Conservation (phyloP, 2,797 vertebrate genomes). For the Petrocephalus schoutedeni region DNA sequence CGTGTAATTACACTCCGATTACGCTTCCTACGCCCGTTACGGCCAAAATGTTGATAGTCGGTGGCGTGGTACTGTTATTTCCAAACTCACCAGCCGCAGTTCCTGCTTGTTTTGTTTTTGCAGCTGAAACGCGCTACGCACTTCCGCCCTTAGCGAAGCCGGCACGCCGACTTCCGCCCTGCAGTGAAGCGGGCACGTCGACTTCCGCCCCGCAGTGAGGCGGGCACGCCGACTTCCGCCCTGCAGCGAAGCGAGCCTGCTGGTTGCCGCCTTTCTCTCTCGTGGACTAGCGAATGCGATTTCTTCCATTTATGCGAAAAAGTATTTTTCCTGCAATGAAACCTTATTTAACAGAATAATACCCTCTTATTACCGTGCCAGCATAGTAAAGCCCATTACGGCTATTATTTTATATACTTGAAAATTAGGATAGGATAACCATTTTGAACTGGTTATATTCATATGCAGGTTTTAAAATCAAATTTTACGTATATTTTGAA, state of each 20-base stretch:
- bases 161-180: constrained; percentile 29
- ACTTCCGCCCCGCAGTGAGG: constrained; percentile 52
- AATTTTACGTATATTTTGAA: background rate
- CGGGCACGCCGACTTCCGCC: constrained; percentile 25
- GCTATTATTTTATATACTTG: background rate
- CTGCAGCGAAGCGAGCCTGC: too few species aligned
- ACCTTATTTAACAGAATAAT: background rate
- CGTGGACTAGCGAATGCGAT: background rate
- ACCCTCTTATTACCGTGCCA: background rate
- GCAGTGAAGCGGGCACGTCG: constrained; percentile 27
- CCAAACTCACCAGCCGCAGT: constrained; percentile 64
- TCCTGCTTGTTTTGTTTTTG: constrained; percentile 66
- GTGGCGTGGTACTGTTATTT: constrained; percentile 6
- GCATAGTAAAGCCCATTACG: background rate
- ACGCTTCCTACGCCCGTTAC: background rate
- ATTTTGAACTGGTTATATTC: background rate
- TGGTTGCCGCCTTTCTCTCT: constrained; percentile 28
- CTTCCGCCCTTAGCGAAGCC: constrained; percentile 51
- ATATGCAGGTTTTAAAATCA: background rate
- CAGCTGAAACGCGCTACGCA: constrained; percentile 52
- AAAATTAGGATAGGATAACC: background rate
- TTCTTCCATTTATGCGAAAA: background rate
- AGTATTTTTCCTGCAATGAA: background rate
- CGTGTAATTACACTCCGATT: background rate
- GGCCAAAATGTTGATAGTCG: background rate